Percentiles rank a stretch among this genome's conserved stretches.
phyloP scores from a whole-genome alignment of 2,113 vertebrate genomes.

The Gallinago jamesoni region DNA sequence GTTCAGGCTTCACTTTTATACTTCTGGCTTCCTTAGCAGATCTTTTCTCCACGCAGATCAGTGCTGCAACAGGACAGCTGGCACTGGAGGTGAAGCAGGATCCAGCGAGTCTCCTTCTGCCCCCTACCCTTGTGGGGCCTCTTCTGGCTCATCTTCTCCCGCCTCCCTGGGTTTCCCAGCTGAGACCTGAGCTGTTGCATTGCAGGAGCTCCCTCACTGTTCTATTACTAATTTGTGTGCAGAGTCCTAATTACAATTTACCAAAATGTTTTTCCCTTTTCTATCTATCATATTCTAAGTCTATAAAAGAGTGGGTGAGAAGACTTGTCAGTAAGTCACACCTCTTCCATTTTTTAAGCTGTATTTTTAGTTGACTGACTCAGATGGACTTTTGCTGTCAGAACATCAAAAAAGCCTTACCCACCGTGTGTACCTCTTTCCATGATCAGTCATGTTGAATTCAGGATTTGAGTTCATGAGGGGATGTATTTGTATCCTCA shows the following conservation, averaged over 20 bases:
- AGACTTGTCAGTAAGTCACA: conserved; percentile 70
- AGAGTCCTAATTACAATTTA: conserved; percentile 58
- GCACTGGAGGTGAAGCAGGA: background rate
- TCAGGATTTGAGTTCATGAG: background rate
- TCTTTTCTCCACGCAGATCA: background rate
- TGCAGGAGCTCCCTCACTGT: background rate
- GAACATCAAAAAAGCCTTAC: conserved; percentile 33
- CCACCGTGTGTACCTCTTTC: background rate
- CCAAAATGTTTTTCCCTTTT: conserved; percentile 66
- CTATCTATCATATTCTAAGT: conserved; percentile 60
- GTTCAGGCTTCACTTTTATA: background rate
- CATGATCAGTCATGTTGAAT: background rate
- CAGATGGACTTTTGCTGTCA: conserved; percentile 64
- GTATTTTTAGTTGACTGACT: conserved; percentile 68
- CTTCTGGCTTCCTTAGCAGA: background rate
- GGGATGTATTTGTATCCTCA: background rate
- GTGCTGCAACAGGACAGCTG: background rate
- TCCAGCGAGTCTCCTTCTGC: background rate
- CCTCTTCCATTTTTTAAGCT: conserved; percentile 57
- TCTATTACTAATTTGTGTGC: conserved; percentile 50
- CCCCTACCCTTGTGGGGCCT: rapidly evolving
- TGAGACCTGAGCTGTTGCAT: background rate
- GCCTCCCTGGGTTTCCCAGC: background rate
- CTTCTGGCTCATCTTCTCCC: background rate
- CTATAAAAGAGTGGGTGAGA: conserved; percentile 64